Evolutionary conservation across 2,797 vertebrate genomes (phyloP).

Genomic region (Cephalopachus bancanus): DNA sequence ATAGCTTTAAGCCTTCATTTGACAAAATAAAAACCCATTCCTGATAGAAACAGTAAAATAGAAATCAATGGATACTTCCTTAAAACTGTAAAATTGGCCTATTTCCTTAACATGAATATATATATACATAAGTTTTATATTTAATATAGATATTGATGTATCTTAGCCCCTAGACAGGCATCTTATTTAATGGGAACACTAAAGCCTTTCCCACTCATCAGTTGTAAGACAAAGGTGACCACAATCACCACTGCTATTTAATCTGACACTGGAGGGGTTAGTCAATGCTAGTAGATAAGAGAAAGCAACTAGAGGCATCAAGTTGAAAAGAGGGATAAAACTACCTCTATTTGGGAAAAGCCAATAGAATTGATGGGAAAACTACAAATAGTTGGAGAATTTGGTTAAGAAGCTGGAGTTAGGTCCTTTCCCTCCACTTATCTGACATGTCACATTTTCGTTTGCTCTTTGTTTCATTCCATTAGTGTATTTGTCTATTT

Average conservation of each 20-base stretch:
- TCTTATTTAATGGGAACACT: not conserved
- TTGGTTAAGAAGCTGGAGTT: not conserved
- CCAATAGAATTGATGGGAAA: not conserved
- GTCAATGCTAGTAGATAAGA: not conserved
- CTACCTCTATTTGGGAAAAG: not conserved
- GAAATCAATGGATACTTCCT: not conserved
- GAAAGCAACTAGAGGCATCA: not conserved
- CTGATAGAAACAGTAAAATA: slow-evolving; percentile 16
- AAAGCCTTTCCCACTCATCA: not conserved
- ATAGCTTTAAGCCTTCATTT: not conserved
- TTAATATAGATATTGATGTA: not conserved
- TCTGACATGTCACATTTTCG: not conserved
- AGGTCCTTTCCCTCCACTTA: not conserved
- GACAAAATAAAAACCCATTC: slow-evolving; percentile 17
- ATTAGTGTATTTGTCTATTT: not conserved
- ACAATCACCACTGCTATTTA: not conserved
- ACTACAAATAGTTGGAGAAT: slow-evolving; percentile 3
- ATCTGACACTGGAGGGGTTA: not conserved
- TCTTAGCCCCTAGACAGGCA: not conserved
- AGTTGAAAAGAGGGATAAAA: not conserved
- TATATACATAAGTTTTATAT: not conserved
- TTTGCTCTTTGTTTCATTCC: not conserved
- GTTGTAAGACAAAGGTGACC: not conserved
- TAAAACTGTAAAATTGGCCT: not conserved
- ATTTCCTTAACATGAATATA: not conserved